phyloP scores from a whole-genome alignment of 2,797 vertebrate genomes.

The Takifugu rubripes region DNA sequence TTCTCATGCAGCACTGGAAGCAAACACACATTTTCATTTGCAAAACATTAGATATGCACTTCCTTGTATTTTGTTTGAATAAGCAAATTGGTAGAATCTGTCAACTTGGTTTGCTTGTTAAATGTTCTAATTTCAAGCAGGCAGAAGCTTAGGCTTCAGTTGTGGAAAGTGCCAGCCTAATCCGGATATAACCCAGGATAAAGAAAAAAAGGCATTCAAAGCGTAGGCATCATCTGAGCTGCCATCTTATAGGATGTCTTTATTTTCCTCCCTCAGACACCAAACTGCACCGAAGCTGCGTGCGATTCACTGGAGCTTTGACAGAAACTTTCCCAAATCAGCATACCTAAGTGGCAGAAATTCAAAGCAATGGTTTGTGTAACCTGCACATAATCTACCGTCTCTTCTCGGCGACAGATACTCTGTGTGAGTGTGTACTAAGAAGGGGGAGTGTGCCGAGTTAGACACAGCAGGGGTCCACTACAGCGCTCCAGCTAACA shows the following conservation, averaged over 20 bases:
- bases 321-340: conserved; percentile 21
- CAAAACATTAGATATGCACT: background rate
- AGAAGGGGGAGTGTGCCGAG: conserved; percentile 31
- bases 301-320: conserved; percentile 22
- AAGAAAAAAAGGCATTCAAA: conserved; percentile 10
- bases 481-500: conserved; percentile 43
- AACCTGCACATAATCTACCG: conserved; percentile 30
- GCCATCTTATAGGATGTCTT: conserved; percentile 12
- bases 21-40: background rate
- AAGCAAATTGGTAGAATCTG: background rate
- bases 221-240: conserved; percentile 18
- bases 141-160: conserved; percentile 1
- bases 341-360: conserved; percentile 45
- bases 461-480: conserved; percentile 53
- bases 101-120: background rate
- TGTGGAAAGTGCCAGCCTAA: conserved; percentile 11
- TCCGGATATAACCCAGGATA: conserved; percentile 2
- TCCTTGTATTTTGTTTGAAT: background rate
- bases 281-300: conserved; percentile 1
- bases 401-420: conserved; percentile 30
- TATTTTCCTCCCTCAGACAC: background rate
- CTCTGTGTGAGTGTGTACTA: conserved; percentile 15
- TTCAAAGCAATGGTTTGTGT: conserved; percentile 24
- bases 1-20: too few species aligned
- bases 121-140: background rate